Evolutionary conservation across 2,113 vertebrate species (phyloP).

Genomic region (Antechinus flavipes): DNA sequence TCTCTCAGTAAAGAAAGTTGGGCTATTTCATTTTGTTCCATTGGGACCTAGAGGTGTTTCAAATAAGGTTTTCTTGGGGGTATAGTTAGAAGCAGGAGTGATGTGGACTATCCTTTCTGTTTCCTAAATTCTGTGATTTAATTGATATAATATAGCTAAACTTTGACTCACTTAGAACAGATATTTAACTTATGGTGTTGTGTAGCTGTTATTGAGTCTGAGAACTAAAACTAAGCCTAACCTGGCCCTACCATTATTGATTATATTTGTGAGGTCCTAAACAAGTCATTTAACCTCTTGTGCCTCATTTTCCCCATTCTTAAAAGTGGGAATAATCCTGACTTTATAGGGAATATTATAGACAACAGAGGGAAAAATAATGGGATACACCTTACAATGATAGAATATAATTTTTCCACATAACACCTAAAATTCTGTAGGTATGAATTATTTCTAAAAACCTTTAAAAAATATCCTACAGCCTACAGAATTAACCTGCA

Average conservation of each 20-base stretch:
- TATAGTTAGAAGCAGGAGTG: background rate
- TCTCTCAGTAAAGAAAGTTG: conserved; percentile 36
- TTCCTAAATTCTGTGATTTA: background rate
- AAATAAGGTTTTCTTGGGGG: background rate
- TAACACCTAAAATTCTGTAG: conserved; percentile 60
- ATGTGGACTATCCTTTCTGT: background rate
- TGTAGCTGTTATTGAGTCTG: conserved; percentile 38
- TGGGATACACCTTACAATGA: conserved; percentile 68
- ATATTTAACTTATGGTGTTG: background rate
- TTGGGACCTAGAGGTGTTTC: background rate
- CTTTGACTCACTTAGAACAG: background rate
- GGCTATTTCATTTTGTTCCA: background rate
- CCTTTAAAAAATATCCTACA: conserved; percentile 58
- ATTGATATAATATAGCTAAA: background rate
- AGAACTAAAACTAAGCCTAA: conserved; percentile 31
- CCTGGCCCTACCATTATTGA: conserved; percentile 53
- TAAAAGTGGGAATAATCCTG: conserved; percentile 46
- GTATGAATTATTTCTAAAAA: conserved; percentile 55
- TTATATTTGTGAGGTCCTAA: conserved; percentile 23
- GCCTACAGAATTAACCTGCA: conserved; percentile 67
- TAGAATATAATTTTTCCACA: conserved; percentile 56
- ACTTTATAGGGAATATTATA: conserved; percentile 50
- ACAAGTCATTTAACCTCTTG: conserved; percentile 57
- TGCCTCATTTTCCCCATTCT: conserved; percentile 56
- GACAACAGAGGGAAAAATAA: background rate